Conservation (phyloP, 2,113 vertebrate genomes). For the Chaetura pelagica region DNA sequence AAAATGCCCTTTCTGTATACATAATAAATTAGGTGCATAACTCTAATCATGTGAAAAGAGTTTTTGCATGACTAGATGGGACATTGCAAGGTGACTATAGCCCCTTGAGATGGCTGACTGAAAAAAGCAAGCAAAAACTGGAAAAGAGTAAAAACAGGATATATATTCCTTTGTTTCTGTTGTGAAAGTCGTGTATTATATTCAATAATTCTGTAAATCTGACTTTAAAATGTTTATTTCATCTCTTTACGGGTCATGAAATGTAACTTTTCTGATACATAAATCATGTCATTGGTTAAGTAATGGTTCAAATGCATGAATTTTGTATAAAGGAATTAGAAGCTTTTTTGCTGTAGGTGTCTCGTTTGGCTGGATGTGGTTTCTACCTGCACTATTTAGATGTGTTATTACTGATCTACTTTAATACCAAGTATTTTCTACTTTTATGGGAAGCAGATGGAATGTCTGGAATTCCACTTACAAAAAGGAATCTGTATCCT, state of each 20-base stretch:
- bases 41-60: background rate
- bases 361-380: background rate
- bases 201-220: background rate
- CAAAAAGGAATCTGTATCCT: slow-evolving; percentile 67
- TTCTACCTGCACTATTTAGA: background rate
- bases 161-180: background rate
- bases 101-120: background rate
- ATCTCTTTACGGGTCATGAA: background rate
- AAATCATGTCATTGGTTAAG: background rate
- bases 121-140: background rate
- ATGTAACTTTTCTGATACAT: background rate
- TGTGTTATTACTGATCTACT: slow-evolving; percentile 26
- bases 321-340: background rate
- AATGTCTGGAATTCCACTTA: slow-evolving; percentile 78
- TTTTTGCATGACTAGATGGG: background rate
- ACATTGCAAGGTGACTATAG: background rate
- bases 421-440: slow-evolving; percentile 52
- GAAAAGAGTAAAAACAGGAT: background rate
- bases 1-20: background rate
- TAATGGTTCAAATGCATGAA: background rate
- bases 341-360: background rate
- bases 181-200: background rate
- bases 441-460: slow-evolving; percentile 72
- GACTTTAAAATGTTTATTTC: background rate
- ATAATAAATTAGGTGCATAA: background rate